Evolutionary conservation across 2,797 vertebrate species (phyloP), one percentile per base, ranked within the genome.

Genomic region (Parauchenoglanis punctatus): DNA sequence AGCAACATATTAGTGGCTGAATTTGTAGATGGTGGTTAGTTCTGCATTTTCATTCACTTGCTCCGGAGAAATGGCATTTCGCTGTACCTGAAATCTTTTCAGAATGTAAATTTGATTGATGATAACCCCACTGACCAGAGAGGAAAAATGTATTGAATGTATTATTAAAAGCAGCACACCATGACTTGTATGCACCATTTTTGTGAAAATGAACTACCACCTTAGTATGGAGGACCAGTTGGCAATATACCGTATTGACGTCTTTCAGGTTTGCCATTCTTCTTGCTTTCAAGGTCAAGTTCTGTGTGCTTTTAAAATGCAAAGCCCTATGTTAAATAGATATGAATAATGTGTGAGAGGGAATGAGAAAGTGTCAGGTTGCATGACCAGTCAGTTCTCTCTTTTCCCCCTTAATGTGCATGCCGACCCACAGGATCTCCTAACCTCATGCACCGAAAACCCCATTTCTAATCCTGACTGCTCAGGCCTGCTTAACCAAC

Each of bases 391-490:
- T 83, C 68, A 68, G 20, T 77, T 82, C 68, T 86, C 52, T 81
- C 58, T 83, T 68, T 61, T 3, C 49, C 54, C 63, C 49, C 81
- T 35, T 49, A 72, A 61, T 83, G 68, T 85, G 72, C 56, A 87
- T 84, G 85, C 85, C 73, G 82, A 58, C 87, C 83, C 61, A 85
- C 17, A 86, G 88, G 85, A 84, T 85, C 56, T 54, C 28, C 8
- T 58, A 40, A n/a, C 65, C 40, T 70, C 49, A 40, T 76, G 85
- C 52, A 59, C 56, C 54, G n/a, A 49, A 63, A 89, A 82, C 61
- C 80, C 61, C 61, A 76, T 67, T 56, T 82, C 85, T 91, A 87
- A 91, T 89, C 88, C 89, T 61, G 87, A 65, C 89, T 90, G 90
- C 23, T 68, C 63, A 83, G 25, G 25, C 81, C 46, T 67, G 63